Evolutionary conservation across 2,888 invertebrate genomes (phyloP).

Genomic region (Ophioninae sp.): DNA sequence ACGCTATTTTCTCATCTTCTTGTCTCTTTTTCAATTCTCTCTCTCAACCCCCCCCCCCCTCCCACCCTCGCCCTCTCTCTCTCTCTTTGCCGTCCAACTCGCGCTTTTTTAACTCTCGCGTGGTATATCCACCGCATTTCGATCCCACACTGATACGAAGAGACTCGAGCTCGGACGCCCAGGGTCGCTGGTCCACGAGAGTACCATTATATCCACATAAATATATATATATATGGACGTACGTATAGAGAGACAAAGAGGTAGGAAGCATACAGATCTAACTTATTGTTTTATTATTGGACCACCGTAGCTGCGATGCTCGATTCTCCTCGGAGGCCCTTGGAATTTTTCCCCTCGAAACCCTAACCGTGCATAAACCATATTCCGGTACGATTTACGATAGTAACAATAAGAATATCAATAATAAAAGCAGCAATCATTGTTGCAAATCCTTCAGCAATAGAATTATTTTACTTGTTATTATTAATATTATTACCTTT

Average conservation of each 20-base stretch:
- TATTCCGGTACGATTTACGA: not conserved
- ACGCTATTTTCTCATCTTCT: constrained; percentile 45
- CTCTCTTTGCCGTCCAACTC: constrained; percentile 35
- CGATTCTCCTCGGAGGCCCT: constrained; percentile 49
- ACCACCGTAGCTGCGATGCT: constrained; percentile 75
- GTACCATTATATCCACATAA: constrained; percentile 20
- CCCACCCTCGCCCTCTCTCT: not conserved
- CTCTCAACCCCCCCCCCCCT: constrained; percentile 35
- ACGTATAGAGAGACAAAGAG: constrained; percentile 8
- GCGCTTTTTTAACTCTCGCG: constrained; percentile 61
- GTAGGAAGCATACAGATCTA: constrained; percentile 52
- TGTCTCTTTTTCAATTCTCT: constrained; percentile 47
- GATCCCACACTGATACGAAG: constrained; percentile 75
- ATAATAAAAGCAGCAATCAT: not conserved
- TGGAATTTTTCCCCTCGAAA: constrained; percentile 14
- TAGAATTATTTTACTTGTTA: too few species aligned
- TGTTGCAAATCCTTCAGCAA: not conserved
- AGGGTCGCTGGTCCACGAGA: constrained; percentile 65
- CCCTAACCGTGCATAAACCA: not conserved
- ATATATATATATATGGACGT: too few species aligned
- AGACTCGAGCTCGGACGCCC: constrained; percentile 51
- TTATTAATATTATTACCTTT: too few species aligned
- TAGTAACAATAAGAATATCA: too few species aligned
- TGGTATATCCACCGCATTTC: constrained; percentile 69
- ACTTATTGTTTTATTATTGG: constrained; percentile 80